Evolutionary conservation across 2,113 vertebrate species (phyloP).

Genomic region (Neotoma lepida): DNA sequence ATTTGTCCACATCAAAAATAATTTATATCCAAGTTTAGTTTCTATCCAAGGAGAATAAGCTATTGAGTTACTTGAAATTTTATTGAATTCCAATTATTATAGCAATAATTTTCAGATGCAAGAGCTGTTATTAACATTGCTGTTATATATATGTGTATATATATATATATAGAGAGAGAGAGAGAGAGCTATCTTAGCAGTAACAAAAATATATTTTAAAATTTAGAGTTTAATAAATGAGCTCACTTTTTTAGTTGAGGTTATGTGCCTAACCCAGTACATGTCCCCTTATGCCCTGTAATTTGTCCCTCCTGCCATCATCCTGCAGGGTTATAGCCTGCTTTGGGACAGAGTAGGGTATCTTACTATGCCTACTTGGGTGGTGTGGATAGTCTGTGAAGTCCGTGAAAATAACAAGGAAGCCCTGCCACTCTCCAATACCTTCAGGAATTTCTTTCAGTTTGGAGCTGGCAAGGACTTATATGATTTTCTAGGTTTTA

Average conservation of each 20-base stretch:
- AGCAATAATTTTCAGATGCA: slow-evolving; percentile 71
- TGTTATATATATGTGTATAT: slow-evolving; percentile 64
- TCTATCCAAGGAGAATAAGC: slow-evolving; percentile 66
- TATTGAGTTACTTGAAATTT: slow-evolving; percentile 66
- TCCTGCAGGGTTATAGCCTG: not conserved
- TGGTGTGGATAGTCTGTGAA: accelerated
- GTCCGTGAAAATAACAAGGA: not conserved
- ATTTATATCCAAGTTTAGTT: slow-evolving; percentile 60
- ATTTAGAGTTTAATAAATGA: slow-evolving; percentile 49
- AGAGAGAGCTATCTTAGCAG: slow-evolving; percentile 44
- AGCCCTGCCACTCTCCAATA: not conserved
- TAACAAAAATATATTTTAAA: slow-evolving; percentile 67
- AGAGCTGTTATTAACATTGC: slow-evolving; percentile 66
- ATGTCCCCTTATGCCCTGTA: not conserved
- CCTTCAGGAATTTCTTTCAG: not conserved
- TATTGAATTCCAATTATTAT: slow-evolving; percentile 68
- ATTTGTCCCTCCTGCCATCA: not conserved
- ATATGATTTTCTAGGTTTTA: not conserved
- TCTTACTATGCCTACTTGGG: not conserved
- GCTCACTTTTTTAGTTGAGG: slow-evolving; percentile 10
- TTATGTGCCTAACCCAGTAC: not conserved
- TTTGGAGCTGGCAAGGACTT: not conserved
- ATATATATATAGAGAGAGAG: no score
- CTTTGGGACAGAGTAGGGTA: no score
- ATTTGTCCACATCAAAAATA: slow-evolving; percentile 59